Base-by-base conservation (phyloP, 2,888 invertebrate genomes). In the Drosophila subquinaria region DNA sequence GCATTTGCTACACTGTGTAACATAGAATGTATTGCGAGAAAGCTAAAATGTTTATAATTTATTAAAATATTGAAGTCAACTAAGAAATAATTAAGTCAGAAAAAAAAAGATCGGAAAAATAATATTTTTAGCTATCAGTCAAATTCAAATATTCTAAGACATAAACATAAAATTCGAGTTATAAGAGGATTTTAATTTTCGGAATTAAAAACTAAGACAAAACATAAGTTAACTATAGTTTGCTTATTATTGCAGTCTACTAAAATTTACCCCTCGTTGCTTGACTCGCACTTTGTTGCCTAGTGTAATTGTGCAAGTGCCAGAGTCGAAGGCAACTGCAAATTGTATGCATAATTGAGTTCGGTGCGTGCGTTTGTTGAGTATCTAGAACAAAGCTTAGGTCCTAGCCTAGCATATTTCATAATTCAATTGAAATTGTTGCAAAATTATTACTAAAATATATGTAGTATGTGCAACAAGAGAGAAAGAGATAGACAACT, bases 371-470 rank as follows among this genome's bases (percentile, higher is more conserved):
- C 62, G 23, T 43, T 30, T 64, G 38, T 17, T 9, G 20, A 30
- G 48, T 13, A 30, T 36, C 27, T 40, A 35, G 60, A 48, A 59
- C 65, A 75, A 62, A 33, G 55, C 57, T 35, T 23, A n/a, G 42
- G 17, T 35, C 38, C 23, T 63, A 15, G 59, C 55, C 53, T 53
- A 47, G 59, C 73, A 88, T 73, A 82, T 62, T 78, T 85, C 76
- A 80, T 86, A 81, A 83, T 86, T 73, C 81, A 83, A 83, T 88
- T 77, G 84, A 73, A 88, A 86, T 79, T 70, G 79, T 86, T 79
- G 65, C 75, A 61, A 72, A 76, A 82, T 73, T 71, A 75, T 72
- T 73, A 61, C 69, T 72, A 70, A 69, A 83, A 81, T 86, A 79
- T 86, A 79, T 79, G 73, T 5, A 5, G 73, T 5, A 5, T 27